Percentiles rank a stretch among this genome's conserved stretches.
These are phyloP conservation scores for Acutogordius australiensis DNA, from an alignment of 2,888 invertebrate species.

Conservation along the genomic window DNA sequence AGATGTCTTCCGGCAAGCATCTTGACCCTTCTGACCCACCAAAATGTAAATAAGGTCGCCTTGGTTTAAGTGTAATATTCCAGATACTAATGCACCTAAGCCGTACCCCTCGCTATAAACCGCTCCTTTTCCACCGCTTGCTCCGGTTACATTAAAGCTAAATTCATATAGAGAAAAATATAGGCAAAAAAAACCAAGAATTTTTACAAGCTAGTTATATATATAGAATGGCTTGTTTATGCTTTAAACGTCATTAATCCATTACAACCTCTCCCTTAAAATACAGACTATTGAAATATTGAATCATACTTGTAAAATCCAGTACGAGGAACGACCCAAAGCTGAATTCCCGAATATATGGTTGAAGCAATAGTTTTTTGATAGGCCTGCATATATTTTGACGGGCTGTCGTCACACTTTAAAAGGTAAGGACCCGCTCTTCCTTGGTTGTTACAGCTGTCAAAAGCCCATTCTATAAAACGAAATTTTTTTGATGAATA, in stretches of 20 bases:
- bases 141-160: slow-evolving; percentile 20
- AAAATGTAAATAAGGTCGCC: slow-evolving; percentile 48
- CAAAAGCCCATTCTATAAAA: no score
- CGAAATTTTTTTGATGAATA: no score
- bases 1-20: slow-evolving; percentile 32
- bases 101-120: slow-evolving; percentile 30
- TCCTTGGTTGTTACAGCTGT: not conserved
- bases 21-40: slow-evolving; percentile 52
- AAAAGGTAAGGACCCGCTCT: not conserved
- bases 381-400: not conserved
- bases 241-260: no score
- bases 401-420: not conserved
- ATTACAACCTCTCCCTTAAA: no score
- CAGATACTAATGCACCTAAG: slow-evolving; percentile 42
- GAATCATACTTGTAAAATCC: slow-evolving; percentile 9
- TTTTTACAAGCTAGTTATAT: slow-evolving; percentile 38
- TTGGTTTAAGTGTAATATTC: slow-evolving; percentile 42
- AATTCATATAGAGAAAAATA: no score
- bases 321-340: not conserved
- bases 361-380: not conserved
- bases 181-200: slow-evolving; percentile 43
- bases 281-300: no score
- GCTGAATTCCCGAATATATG: not conserved
- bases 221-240: no score
- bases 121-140: slow-evolving; percentile 18